A percentile compares a stretch with the other conserved stretches of the same genome.
Conservation (phyloP, 2,888 invertebrate species). For the Apamea anceps region DNA sequence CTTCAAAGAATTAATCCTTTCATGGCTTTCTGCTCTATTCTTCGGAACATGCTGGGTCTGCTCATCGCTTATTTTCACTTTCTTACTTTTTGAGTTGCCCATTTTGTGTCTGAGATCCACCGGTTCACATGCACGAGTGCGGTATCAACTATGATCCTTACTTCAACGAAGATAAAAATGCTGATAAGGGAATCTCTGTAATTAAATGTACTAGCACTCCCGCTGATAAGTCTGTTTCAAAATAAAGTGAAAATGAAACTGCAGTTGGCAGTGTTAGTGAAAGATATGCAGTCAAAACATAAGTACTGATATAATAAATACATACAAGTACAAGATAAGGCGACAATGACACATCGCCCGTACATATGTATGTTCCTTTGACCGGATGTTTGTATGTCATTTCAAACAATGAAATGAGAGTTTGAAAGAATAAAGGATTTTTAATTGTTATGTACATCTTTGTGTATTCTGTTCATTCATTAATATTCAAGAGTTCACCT, state of each 20-base stretch:
- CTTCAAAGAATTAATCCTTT: constrained; percentile 82
- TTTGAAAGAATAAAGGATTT: constrained; percentile 34
- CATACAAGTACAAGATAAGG: constrained; percentile 83
- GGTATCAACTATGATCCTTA: constrained; percentile 61
- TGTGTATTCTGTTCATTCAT: constrained; percentile 19
- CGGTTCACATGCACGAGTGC: constrained; percentile 66
- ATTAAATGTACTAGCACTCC: constrained; percentile 74
- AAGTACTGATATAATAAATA: constrained; percentile 78
- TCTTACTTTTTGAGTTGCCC: constrained; percentile 87
- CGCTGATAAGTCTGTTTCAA: constrained; percentile 78
- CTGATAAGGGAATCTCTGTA: constrained; percentile 75
- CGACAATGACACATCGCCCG: constrained; percentile 86
- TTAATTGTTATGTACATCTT: constrained; percentile 21
- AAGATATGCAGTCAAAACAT: constrained; percentile 79
- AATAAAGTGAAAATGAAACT: constrained; percentile 82
- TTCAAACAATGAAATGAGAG: constrained; percentile 55
- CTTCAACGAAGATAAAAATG: constrained; percentile 69
- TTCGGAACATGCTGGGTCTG: constrained; percentile 71
- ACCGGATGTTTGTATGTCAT: constrained; percentile 75
- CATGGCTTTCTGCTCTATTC: constrained; percentile 74
- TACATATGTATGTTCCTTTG: constrained; percentile 77
- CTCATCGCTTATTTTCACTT: constrained; percentile 84
- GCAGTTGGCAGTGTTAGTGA: constrained; percentile 73
- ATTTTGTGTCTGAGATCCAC: constrained; percentile 76
- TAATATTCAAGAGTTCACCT: too few relatives aligned